Conservation (phyloP, 2,797 vertebrate species). For the Hippopotamyrus pictus region DNA sequence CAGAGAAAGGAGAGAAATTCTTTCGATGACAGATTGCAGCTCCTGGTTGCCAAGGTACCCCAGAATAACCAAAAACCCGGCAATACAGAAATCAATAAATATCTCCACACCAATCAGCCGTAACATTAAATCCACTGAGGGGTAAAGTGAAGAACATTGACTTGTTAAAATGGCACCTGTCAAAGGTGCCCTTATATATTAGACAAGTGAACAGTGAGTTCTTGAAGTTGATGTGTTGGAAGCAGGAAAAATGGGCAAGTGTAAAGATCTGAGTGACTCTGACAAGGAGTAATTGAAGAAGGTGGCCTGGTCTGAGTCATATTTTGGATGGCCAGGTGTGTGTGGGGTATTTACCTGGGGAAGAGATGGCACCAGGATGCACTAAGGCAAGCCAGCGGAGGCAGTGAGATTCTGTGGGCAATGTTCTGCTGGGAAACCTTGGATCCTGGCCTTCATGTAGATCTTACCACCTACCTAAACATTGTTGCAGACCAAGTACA, state of each 20-base stretch:
- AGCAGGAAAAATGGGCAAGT: neutral
- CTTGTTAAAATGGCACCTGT: neutral
- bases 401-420: neutral
- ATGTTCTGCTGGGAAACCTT: neutral
- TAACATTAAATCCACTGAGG: neutral
- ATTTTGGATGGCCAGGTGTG: neutral
- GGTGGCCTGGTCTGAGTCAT: neutral
- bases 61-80: neutral
- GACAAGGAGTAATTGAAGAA: neutral
- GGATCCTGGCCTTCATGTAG: neutral
- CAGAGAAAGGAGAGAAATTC: slow-evolving; percentile 13
- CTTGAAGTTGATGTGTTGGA: neutral
- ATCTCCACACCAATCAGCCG: neutral
- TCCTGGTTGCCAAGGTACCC: neutral
- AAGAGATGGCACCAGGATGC: neutral
- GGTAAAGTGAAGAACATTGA: neutral
- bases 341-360: neutral
- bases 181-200: neutral
- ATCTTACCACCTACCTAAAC: neutral
- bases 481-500: neutral
- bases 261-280: neutral
- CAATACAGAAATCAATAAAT: neutral
- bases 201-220: neutral
- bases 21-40: neutral
- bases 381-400: neutral